phyloP scores from a whole-genome alignment of 2,888 invertebrate species.

The Tinea pellionella region DNA sequence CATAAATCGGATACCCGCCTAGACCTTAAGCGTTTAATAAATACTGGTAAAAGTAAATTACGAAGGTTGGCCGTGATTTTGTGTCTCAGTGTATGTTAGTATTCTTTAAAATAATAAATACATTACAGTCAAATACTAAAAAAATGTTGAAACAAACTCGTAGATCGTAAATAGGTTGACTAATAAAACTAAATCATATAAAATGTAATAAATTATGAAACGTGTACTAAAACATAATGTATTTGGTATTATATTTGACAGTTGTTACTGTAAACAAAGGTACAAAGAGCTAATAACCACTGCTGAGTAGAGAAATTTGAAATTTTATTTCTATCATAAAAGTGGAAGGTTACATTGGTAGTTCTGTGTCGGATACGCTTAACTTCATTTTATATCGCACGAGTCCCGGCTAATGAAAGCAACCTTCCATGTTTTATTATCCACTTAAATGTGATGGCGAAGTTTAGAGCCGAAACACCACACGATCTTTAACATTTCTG shows the following conservation, averaged over 20 bases:
- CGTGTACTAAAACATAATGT: background rate
- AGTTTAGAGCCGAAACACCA: conserved; percentile 24
- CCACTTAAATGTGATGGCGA: conserved; percentile 38
- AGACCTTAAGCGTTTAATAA: no score
- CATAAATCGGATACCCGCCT: no score
- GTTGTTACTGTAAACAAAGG: conserved; percentile 23
- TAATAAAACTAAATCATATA: background rate
- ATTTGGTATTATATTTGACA: background rate
- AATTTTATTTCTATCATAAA: conserved; percentile 59
- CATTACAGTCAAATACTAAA: background rate
- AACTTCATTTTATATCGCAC: conserved; percentile 44
- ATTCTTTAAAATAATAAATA: no score
- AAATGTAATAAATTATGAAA: background rate
- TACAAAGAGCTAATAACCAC: conserved; percentile 24
- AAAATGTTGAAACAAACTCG: background rate
- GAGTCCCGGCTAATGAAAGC: conserved; percentile 48
- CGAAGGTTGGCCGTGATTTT: no score
- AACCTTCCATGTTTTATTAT: conserved; percentile 55
- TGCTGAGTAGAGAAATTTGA: conserved; percentile 48
- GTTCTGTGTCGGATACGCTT: conserved; percentile 28
- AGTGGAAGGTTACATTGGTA: conserved; percentile 46
- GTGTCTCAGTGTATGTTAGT: no score
- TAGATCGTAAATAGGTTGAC: background rate
- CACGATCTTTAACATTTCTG: conserved; percentile 22
- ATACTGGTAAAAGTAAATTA: no score